phyloP scores from a whole-genome alignment of 2,797 vertebrate species.

The Lycodopsis pacificus region DNA sequence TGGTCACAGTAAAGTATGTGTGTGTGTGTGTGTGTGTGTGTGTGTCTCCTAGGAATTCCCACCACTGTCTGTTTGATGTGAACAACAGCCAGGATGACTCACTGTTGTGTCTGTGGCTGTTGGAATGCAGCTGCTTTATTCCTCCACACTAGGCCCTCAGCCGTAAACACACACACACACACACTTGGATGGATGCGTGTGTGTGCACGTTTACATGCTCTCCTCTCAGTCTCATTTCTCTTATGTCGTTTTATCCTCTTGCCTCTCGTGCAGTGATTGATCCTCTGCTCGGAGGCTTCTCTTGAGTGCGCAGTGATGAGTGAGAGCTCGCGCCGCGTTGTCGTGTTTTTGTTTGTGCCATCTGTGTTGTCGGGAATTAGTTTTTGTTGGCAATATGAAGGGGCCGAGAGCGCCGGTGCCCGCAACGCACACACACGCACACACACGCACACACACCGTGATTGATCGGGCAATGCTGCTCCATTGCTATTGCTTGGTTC shows the following conservation, averaged over 20 bases:
- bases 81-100: constrained; percentile 71
- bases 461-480: constrained; percentile 69
- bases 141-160: constrained; percentile 40
- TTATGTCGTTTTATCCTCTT: constrained; percentile 53
- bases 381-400: constrained; percentile 56
- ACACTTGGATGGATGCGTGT: constrained; percentile 13
- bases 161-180: constrained; percentile 39
- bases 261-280: constrained; percentile 70
- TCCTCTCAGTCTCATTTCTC: constrained; percentile 60
- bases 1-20: constrained; percentile 4
- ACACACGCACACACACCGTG: constrained; percentile 38
- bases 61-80: constrained; percentile 46
- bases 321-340: constrained; percentile 50
- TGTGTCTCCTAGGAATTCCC: constrained; percentile 60
- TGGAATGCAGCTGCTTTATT: constrained; percentile 63
- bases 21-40: constrained; percentile 6
- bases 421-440: constrained; percentile 41
- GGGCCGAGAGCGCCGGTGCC: constrained; percentile 39
- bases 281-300: constrained; percentile 69
- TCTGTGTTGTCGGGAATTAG: constrained; percentile 68
- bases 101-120: constrained; percentile 70
- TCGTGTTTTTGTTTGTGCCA: constrained; percentile 69
- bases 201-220: constrained; percentile 25
- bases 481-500: constrained; percentile 57
- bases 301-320: constrained; percentile 57